Evolutionary conservation across 2,797 vertebrate genomes (phyloP), one percentile per base, ranked within the genome.

Genomic region (Esox lucius): DNA sequence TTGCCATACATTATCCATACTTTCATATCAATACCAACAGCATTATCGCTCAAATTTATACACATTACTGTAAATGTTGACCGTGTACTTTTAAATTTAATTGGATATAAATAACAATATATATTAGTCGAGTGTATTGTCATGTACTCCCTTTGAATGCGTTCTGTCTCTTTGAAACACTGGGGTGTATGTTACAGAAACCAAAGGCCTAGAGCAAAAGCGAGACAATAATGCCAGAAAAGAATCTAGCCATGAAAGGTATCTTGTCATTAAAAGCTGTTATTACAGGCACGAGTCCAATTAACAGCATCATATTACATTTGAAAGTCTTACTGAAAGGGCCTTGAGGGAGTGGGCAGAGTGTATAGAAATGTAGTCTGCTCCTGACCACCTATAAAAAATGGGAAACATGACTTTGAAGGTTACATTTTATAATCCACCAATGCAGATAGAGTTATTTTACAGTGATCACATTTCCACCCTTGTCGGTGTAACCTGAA

Each of bases 331-430:
- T 15, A 12, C 67, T 74, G 68, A 70, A 35, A n/a, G 42, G 49
- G 80, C 82, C 81, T 35, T 22, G 35, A 74, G 51, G 67, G 78
- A 76, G 74, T 68, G 22, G 46, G 13, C 75, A 64, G 48, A 74
- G 80, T 73, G 64, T 33, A 65, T 77, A 82, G 81, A 81, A 80
- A 76, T 78, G 69, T 80, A 77, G 62, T 74, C 65, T 67, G 31
- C 75, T 71, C 69, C 81, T 81, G 74, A 87, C 88, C 84, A 81
- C 75, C 75, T 85, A 67, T 85, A 81, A 82, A 77, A 68, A 68
- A 75, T 65, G 5, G 6, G 16, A 59, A 59, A 59, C 61, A 16
- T n/a, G 39, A 70, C 66, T 82, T 82, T 82, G 76, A 84, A 78
- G 81, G 67, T 77, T 74, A 72, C 71, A 76, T 85, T 81, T 78